These are phyloP conservation scores for Malurus splendens DNA, from an alignment of 2,797 vertebrate species.

Conservation along the genomic window DNA sequence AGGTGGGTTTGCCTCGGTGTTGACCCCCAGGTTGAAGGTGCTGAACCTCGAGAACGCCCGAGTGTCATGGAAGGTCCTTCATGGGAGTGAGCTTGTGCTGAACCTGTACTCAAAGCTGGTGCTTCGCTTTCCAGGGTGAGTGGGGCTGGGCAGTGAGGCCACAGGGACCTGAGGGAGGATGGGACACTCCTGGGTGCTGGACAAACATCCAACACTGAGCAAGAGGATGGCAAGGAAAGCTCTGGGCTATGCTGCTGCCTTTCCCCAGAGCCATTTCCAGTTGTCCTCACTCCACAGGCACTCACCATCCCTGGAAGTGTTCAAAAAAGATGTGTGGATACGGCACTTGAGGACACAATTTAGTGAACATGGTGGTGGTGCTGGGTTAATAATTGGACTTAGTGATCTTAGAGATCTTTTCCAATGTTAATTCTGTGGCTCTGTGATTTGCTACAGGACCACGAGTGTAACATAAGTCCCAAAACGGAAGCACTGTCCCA, in stretches of 20 bases:
- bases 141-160: fast-evolving
- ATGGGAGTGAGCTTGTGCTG: not conserved
- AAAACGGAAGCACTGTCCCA: not conserved
- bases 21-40: not conserved
- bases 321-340: not conserved
- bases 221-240: not conserved
- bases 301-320: not conserved
- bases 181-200: fast-evolving
- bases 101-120: slow-evolving; percentile 41
- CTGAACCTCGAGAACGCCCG: not conserved
- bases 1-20: not conserved
- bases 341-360: not conserved
- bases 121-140: slow-evolving; percentile 48
- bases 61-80: slow-evolving; percentile 9
- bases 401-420: not conserved
- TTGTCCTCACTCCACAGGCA: not conserved
- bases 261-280: not conserved
- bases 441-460: not conserved
- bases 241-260: not conserved
- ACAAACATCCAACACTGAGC: fast-evolving
- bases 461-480: not conserved
- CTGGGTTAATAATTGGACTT: not conserved
- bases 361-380: fast-evolving
- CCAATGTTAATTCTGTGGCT: not conserved
- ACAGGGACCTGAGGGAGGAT: fast-evolving